Evolutionary conservation across 2,113 vertebrate species (phyloP).

Genomic region (Odocoileus hemionus): DNA sequence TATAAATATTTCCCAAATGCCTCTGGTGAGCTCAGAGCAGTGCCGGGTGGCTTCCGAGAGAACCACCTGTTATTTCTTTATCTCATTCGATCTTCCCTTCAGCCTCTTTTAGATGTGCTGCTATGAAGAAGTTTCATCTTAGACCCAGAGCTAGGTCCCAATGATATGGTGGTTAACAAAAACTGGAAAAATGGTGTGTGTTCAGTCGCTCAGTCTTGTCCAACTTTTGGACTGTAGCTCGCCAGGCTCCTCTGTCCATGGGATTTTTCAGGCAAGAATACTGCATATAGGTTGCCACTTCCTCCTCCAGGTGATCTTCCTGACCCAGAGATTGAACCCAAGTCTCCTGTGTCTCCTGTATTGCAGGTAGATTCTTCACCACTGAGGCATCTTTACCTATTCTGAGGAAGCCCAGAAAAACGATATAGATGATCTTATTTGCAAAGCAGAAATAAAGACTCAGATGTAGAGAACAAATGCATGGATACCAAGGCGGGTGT

Average conservation of each 20-base stretch:
- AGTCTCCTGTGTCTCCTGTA: neutral
- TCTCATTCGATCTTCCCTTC: neutral
- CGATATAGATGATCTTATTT: neutral
- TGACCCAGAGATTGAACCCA: neutral
- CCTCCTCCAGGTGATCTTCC: neutral
- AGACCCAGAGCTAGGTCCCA: neutral
- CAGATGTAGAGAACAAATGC: neutral
- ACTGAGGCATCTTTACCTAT: neutral
- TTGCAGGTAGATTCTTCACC: neutral
- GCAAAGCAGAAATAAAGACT: neutral
- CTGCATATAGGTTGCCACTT: neutral
- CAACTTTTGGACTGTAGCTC: neutral
- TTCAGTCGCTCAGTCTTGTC: neutral
- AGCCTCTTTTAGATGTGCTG: neutral
- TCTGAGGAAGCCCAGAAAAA: neutral
- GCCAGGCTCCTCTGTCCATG: neutral
- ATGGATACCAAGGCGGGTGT: neutral
- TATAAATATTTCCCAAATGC: neutral
- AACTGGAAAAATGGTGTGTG: neutral
- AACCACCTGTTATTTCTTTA: neutral
- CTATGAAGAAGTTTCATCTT: neutral
- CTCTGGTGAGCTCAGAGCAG: neutral
- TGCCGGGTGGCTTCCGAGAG: neutral
- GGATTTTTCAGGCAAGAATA: neutral
- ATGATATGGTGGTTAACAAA: neutral